Base-by-base conservation (phyloP, 1,140 invertebrate genomes). In the Varroa destructor region DNA sequence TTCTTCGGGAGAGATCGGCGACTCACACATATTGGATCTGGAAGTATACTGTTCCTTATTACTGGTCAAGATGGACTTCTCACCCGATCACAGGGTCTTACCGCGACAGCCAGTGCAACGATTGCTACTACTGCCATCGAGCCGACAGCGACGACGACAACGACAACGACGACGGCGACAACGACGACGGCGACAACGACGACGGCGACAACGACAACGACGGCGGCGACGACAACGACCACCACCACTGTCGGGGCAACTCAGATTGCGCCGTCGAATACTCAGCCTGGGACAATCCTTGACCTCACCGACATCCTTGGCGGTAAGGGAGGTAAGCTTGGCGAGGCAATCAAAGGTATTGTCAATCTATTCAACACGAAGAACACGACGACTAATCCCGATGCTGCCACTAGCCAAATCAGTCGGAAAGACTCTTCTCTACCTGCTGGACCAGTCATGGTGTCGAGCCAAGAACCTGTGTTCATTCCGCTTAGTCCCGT, bases 291-390 rank as follows among this genome's bases (percentile, higher is more conserved):
- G 54, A 61, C 75, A 5, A 75, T 77, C 36, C 76, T 77, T 46
- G 76, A 77, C 56, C 70, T 77, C 1, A 75, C 75, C 40, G 77
- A 77, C 73, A 70, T 77, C 51, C 58, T 77, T 4, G 75, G 74
- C 25, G 75, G 74, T 25, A 76, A 75, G 75, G 71, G 43, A n/a
- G 71, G 76, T 55, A 76, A 76, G 64, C 56, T 77, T 25, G 76
- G 76, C 25, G 75, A 74, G 70, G 75, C 77, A 5, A 77, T 77
- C 14, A 77, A 77, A 71, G 77, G 75, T 70, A 77, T 77, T 58
- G 75, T 77, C 0, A 74, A 77, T 25, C 71, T 77, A n/a, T 74
- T 77, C 40, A 73, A 56, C 36, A 55, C 40, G 0, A 76, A 74
- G 14, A 76, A 75, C 70, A 71, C 70, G 25, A 76, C 73, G 6